phyloP scores from a whole-genome alignment of 1,140 invertebrate species.

The Mylabris phalerata region DNA sequence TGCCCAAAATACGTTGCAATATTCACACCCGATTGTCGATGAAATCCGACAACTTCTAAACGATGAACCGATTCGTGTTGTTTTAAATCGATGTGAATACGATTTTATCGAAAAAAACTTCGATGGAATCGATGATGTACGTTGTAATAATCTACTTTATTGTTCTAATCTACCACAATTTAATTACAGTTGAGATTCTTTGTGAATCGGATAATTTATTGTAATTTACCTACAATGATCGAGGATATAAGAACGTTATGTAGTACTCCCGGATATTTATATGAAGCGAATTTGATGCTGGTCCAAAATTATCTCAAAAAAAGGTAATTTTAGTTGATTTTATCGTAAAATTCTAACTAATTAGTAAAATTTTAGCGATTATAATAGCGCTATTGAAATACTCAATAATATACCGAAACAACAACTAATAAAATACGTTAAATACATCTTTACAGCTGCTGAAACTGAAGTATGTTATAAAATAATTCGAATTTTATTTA shows the following conservation, averaged over 20 bases:
- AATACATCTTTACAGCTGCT: too few relatives aligned
- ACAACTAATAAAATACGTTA: too few relatives aligned
- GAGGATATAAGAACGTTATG: slow-evolving; percentile 28
- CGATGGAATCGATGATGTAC: neutral
- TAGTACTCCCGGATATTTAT: slow-evolving; percentile 9
- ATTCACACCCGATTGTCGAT: slow-evolving; percentile 14
- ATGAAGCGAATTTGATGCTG: slow-evolving; percentile 20
- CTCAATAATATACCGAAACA: too few relatives aligned
- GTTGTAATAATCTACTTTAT: too few relatives aligned
- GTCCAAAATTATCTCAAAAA: slow-evolving; percentile 21
- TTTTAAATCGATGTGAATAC: slow-evolving; percentile 21
- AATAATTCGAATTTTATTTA: too few relatives aligned
- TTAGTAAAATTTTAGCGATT: slow-evolving; percentile 15
- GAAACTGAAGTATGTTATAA: too few relatives aligned
- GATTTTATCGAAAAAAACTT: slow-evolving; percentile 4
- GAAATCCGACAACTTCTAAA: slow-evolving; percentile 21
- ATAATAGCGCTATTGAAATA: neutral
- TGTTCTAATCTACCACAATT: too few relatives aligned
- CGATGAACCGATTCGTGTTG: slow-evolving; percentile 21
- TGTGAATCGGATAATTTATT: slow-evolving; percentile 26
- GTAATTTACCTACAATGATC: slow-evolving; percentile 21
- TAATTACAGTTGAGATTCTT: slow-evolving; percentile 23
- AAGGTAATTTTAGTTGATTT: slow-evolving; percentile 1
- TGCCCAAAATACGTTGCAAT: slow-evolving; percentile 10
- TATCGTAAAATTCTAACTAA: neutral